A percentile compares a stretch with the other conserved stretches of the same genome.
Evolutionary conservation across 2,888 invertebrate genomes (phyloP).

Genomic region (Trichacis sp.): DNA sequence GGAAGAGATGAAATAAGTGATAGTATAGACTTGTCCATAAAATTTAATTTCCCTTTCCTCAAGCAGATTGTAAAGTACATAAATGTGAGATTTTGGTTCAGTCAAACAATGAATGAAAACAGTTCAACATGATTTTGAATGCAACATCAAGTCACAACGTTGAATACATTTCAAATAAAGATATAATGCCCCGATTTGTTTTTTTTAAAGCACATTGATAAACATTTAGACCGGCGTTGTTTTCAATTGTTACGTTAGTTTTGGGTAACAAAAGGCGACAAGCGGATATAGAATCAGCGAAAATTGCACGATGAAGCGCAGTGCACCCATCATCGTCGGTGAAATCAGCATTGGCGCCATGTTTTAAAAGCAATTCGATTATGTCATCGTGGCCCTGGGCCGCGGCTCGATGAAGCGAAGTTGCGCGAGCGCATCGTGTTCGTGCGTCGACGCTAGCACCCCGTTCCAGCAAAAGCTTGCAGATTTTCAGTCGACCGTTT

Average conservation of each 20-base stretch:
- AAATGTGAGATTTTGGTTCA: no score
- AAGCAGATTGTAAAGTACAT: no score
- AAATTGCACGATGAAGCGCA: slow-evolving; percentile 79
- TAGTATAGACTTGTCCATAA: no score
- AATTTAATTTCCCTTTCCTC: no score
- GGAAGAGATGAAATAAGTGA: no score
- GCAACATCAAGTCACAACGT: no score
- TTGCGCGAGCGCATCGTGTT: slow-evolving; percentile 82
- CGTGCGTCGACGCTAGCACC: slow-evolving; percentile 81
- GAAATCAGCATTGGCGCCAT: slow-evolving; percentile 74
- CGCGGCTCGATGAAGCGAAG: slow-evolving; percentile 86
- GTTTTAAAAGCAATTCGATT: slow-evolving; percentile 76
- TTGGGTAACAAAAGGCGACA: slow-evolving; percentile 75
- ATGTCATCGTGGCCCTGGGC: slow-evolving; percentile 77
- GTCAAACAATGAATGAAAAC: no score
- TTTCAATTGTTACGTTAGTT: slow-evolving; percentile 75
- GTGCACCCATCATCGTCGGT: slow-evolving; percentile 86
- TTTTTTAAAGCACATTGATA: slow-evolving; percentile 79
- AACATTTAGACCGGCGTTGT: slow-evolving; percentile 82
- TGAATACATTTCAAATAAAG: slow-evolving; percentile 40
- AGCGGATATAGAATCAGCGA: slow-evolving; percentile 73
- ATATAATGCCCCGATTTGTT: slow-evolving; percentile 70
- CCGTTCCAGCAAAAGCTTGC: slow-evolving; percentile 76
- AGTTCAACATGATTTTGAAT: no score
- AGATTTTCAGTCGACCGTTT: slow-evolving; percentile 80